Percentiles rank a stretch among this genome's conserved stretches.
Conservation (phyloP, 2,888 invertebrate species). For the Cerastis rubricosa region DNA sequence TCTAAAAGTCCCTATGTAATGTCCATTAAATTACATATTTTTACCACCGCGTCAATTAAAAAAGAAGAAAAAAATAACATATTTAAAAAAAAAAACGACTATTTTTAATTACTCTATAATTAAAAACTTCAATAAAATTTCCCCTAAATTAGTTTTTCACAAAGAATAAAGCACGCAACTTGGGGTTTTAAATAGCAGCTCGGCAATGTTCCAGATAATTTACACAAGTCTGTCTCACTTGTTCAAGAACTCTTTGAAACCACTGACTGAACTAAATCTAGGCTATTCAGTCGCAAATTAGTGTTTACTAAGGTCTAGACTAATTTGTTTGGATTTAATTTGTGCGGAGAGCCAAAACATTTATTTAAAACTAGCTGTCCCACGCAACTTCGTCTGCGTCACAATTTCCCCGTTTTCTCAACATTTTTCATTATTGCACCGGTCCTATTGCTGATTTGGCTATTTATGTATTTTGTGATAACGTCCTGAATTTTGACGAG, state of each 20-base stretch:
- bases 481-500: no score
- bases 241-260: slow-evolving; percentile 3
- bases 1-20: no score
- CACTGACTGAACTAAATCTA: slow-evolving; percentile 24
- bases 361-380: background rate
- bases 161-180: background rate
- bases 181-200: slow-evolving; percentile 15
- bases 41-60: no score
- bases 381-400: no score
- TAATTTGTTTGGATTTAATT: slow-evolving; percentile 9
- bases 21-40: no score
- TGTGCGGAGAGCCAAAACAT: background rate
- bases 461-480: no score
- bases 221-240: slow-evolving; percentile 8
- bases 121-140: background rate
- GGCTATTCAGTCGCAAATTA: slow-evolving; percentile 31
- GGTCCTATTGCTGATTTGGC: no score
- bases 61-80: no score
- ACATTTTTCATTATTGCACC: no score
- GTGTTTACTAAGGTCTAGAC: slow-evolving; percentile 31
- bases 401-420: no score
- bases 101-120: no score
- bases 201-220: slow-evolving; percentile 8
- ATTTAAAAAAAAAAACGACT: no score
- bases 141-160: background rate